phyloP scores from a whole-genome alignment of 53 echinoderm and acorn worm species.

The Henricia sp. region DNA sequence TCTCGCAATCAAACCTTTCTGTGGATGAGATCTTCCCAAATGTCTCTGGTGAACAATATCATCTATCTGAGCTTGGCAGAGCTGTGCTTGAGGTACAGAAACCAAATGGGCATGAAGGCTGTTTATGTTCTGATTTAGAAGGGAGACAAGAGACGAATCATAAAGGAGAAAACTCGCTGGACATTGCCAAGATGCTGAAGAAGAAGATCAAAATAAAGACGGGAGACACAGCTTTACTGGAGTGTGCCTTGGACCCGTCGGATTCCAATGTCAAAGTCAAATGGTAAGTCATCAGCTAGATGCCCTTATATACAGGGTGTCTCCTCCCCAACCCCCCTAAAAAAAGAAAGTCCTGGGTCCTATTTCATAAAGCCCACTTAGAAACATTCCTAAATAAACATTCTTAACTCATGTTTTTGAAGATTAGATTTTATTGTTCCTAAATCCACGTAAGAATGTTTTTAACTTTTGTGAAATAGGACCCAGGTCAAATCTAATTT shows the following conservation, averaged over 20 bases:
- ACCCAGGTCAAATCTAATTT: too few relatives aligned
- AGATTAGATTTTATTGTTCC: too few relatives aligned
- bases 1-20: constrained; percentile 15
- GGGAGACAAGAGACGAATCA: neutral
- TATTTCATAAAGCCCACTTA: too few relatives aligned
- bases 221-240: constrained; percentile 44
- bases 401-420: too few relatives aligned
- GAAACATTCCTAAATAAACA: too few relatives aligned
- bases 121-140: neutral
- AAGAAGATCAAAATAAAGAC: constrained; percentile 47
- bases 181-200: constrained; percentile 38
- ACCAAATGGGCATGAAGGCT: neutral
- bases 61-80: neutral
- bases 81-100: neutral
- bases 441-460: too few relatives aligned
- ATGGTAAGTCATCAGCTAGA: constrained; percentile 56
- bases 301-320: neutral
- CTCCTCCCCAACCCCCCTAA: too few relatives aligned
- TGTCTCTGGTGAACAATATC: neutral
- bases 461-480: too few relatives aligned
- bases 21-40: constrained; percentile 17
- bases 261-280: constrained; percentile 46
- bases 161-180: constrained; percentile 5
- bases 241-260: constrained; percentile 27
- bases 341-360: too few relatives aligned